phyloP scores from a whole-genome alignment of 2,888 invertebrate species.

The Clivina fossor region DNA sequence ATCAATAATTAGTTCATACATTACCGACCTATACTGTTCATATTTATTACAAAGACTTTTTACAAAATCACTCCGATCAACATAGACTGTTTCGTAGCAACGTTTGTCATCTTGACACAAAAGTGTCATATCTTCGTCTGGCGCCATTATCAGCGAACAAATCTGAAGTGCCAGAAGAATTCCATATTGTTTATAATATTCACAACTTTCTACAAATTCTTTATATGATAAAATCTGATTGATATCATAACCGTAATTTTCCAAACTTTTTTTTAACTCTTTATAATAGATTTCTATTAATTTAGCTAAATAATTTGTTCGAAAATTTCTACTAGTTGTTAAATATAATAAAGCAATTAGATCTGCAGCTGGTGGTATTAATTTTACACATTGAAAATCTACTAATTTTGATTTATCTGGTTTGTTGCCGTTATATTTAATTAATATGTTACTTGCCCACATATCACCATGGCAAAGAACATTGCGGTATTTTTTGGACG shows the following conservation, averaged over 20 bases:
- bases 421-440: constrained; percentile 42
- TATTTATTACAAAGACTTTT: constrained; percentile 8
- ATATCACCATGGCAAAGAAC: constrained; percentile 40
- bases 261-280: background rate
- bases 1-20: constrained; percentile 15
- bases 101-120: constrained; percentile 21
- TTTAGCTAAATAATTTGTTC: constrained; percentile 7
- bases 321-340: constrained; percentile 22
- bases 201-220: constrained; percentile 24
- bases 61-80: constrained; percentile 20
- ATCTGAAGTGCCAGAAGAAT: constrained; percentile 32
- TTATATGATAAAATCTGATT: constrained; percentile 6
- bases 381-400: constrained; percentile 53
- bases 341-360: constrained; percentile 30
- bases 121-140: constrained; percentile 16
- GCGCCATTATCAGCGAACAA: constrained; percentile 40
- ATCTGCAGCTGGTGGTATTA: constrained; percentile 68
- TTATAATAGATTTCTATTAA: constrained; percentile 10
- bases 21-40: constrained; percentile 7
- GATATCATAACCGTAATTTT: constrained; percentile 5
- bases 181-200: constrained; percentile 16
- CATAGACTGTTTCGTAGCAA: constrained; percentile 19
- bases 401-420: constrained; percentile 47
- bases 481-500: constrained; percentile 47
- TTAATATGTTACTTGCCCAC: constrained; percentile 42